These are phyloP conservation scores for Drosophila sechellia DNA, from an alignment of 1,140 invertebrate genomes.

Conservation along the genomic window DNA sequence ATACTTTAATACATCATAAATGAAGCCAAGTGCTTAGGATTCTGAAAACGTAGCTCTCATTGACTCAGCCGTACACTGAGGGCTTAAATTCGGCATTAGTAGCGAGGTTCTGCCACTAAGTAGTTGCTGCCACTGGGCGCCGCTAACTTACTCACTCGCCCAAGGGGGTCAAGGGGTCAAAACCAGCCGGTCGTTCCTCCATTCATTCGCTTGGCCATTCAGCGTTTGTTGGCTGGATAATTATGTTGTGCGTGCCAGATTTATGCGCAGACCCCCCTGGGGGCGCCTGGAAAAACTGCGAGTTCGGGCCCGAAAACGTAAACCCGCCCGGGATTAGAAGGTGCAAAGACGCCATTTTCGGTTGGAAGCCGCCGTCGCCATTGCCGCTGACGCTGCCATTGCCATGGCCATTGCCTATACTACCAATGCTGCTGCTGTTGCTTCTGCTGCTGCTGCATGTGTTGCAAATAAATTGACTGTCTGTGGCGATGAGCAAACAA, in stretches of 20 bases:
- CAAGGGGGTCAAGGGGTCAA: not conserved
- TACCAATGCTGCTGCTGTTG: constrained; percentile 7
- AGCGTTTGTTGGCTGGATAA: constrained; percentile 80
- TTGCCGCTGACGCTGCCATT: constrained; percentile 18
- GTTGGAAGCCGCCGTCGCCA: constrained; percentile 8
- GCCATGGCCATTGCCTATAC: constrained; percentile 4
- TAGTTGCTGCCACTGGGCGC: constrained; percentile 51
- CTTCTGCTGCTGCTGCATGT: constrained; percentile 57
- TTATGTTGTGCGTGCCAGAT: constrained; percentile 79
- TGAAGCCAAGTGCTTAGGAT: not conserved
- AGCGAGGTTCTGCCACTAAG: constrained; percentile 34
- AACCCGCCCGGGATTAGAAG: constrained; percentile 57
- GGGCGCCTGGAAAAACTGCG: constrained; percentile 14
- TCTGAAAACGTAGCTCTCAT: constrained; percentile 24
- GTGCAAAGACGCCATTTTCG: constrained; percentile 69
- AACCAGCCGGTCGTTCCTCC: not conserved
- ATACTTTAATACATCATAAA: no score
- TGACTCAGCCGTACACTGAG: constrained; percentile 1
- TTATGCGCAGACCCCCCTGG: constrained; percentile 55
- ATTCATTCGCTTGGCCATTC: constrained; percentile 58
- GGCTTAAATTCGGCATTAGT: constrained; percentile 52
- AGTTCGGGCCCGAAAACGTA: constrained; percentile 36
- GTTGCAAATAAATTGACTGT: constrained; percentile 79
- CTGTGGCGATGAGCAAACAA: constrained; percentile 70
- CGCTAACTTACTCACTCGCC: constrained; percentile 36